Evolutionary conservation across 2,888 invertebrate genomes (phyloP), one percentile per base, ranked within the genome.

Genomic region (Meliscaeva auricollis): DNA sequence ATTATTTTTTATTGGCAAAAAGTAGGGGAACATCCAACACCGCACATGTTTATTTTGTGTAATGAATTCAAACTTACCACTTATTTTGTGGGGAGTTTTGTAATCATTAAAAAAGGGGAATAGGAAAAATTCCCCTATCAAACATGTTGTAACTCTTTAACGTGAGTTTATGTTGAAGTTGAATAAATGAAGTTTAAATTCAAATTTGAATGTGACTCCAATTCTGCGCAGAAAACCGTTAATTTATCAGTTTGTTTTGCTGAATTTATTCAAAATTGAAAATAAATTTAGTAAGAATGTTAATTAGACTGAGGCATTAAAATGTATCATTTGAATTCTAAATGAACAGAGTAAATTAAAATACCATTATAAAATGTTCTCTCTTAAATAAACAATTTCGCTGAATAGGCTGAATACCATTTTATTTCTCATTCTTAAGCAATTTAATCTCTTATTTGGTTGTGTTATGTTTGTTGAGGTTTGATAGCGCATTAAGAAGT

Each of bases 381-480:
- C 75, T 48, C 66, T 58, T 58, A 56, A 35, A 35, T 4, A 0
- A 8, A 35, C 15, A 54, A 15, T 15, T 54, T n/a, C 0, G 79
- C 60, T 80, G 74, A 80, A 60, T 80, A 26, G 38, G 73, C 32
- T 74, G 3, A 64, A 54, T 54, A 11, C 1, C 11, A 13, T 48
- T 48, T 17, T n/a, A 1, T 35, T 3, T 26, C 26, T 6, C 22
- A 30, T 15, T 38, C 13, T 20, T 62, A 15, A 54, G 22, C 8
- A 8, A 30, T 22, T 15, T 5, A 1, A 1, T 35, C 76, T 81
- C 76, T 76, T 72, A 50, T 15, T 56, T 41, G 17, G 81, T 81
- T 81, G 81, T 81, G 76, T 81, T 81, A 66, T 81, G 81, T 79
- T 79, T 32, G 41, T 11, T 11, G 4, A 1, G 6, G 64, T 69